These are phyloP conservation scores for Hestina assimilis DNA, from an alignment of 1,140 invertebrate species.

Conservation along the genomic window DNA sequence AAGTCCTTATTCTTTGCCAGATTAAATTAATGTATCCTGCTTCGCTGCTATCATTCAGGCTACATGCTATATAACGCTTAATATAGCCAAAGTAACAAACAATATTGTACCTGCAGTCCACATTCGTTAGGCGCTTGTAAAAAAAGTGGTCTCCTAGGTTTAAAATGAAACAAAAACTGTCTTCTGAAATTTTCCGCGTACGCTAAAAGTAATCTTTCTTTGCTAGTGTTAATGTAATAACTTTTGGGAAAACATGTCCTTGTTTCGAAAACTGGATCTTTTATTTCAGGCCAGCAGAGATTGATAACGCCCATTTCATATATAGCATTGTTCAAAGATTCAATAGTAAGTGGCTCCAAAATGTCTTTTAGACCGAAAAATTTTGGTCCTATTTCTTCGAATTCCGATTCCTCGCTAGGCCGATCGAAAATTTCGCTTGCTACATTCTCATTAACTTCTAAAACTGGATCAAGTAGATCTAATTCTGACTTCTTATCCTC, in stretches of 20 bases:
- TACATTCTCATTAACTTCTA: slow-evolving; percentile 63
- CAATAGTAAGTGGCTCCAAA: slow-evolving; percentile 48
- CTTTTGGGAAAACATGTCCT: slow-evolving; percentile 81
- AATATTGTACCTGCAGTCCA: slow-evolving; percentile 82
- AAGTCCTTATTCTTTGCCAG: too few species aligned
- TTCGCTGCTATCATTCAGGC: too few species aligned
- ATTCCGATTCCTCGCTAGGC: slow-evolving; percentile 48
- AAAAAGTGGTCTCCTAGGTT: slow-evolving; percentile 84
- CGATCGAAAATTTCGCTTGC: slow-evolving; percentile 50
- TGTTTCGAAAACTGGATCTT: slow-evolving; percentile 75
- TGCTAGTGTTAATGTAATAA: slow-evolving; percentile 85
- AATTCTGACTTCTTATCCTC: slow-evolving; percentile 44
- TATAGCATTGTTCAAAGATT: slow-evolving; percentile 62
- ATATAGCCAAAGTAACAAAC: too few species aligned
- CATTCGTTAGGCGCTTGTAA: slow-evolving; percentile 91
- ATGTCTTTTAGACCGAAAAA: slow-evolving; percentile 57
- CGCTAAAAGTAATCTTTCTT: slow-evolving; percentile 87
- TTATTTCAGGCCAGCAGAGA: slow-evolving; percentile 71
- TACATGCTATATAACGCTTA: too few species aligned
- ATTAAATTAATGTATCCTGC: too few species aligned
- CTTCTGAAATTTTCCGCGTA: slow-evolving; percentile 91
- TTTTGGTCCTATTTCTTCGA: slow-evolving; percentile 55
- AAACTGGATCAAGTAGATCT: slow-evolving; percentile 54
- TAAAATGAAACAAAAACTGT: slow-evolving; percentile 85
- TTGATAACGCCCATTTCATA: slow-evolving; percentile 68